Conservation (phyloP, 2,888 invertebrate species). For the Ophonus ardosiacus region DNA sequence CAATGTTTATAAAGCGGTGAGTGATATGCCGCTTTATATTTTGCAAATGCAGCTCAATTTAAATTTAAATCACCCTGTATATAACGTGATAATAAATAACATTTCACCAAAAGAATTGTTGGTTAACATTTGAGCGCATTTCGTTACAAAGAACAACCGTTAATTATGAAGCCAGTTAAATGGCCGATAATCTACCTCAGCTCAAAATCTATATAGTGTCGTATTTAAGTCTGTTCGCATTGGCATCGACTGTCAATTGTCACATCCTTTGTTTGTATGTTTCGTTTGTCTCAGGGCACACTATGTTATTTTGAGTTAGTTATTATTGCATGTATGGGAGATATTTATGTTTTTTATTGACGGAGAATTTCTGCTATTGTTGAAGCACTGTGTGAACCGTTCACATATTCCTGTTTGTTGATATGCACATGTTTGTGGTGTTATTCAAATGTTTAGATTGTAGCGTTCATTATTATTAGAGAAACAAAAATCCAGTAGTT, state of each 20-base stretch:
- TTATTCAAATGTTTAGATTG: conserved; percentile 41
- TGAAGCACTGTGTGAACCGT: conserved; percentile 39
- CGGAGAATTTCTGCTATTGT: conserved; percentile 29
- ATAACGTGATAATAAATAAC: too few species aligned
- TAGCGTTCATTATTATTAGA: conserved; percentile 50
- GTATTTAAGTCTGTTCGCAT: conserved; percentile 43
- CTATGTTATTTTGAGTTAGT: conserved; percentile 66
- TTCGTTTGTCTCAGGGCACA: conserved; percentile 73
- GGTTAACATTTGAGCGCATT: not conserved
- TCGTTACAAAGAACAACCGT: conserved; percentile 22
- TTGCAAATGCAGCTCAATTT: too few species aligned
- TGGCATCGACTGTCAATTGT: conserved; percentile 42
- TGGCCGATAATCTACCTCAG: conserved; percentile 59
- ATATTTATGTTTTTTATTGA: conserved; percentile 1
- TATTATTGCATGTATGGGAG: conserved; percentile 16
- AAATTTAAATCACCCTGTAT: too few species aligned
- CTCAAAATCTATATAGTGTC: conserved; percentile 56
- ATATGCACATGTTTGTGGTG: conserved; percentile 48
- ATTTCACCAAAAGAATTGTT: not conserved
- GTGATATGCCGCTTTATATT: too few species aligned
- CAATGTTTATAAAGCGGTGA: too few species aligned
- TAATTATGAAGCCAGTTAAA: not conserved
- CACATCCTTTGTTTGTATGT: conserved; percentile 25
- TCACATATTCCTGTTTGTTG: conserved; percentile 49
- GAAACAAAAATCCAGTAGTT: conserved; percentile 10